Base-by-base conservation (phyloP, 2,797 vertebrate genomes). In the Microhierax caerulescens region DNA sequence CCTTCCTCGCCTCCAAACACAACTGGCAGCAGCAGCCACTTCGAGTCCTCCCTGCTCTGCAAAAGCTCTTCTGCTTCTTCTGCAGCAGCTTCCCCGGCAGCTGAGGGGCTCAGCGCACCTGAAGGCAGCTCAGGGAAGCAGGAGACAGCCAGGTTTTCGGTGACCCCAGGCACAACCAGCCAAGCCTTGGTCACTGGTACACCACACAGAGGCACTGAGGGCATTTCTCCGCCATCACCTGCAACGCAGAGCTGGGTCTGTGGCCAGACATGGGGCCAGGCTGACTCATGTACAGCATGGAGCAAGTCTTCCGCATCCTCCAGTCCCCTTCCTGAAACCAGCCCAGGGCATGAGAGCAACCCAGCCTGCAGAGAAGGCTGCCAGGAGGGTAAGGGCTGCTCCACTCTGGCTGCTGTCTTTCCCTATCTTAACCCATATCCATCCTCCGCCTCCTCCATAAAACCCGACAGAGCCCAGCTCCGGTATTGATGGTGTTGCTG, bases 211-310 rank as follows among this genome's bases (percentile, higher is more conserved):
- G 27, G 27, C 63, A 41, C 30, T 4, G 5, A 41, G 41, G 65
- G 54, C 78, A 60, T 11, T 61, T 53, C 57, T 28, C 60, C 51
- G 1, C 27, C 68, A n/a, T 37, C 48, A 45, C 11, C 57, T 57
- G 36, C 68, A 63, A 8, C 34, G 8, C 1, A 5, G 41, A 74
- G 81, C 34, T 5, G 6, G 13, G 22, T 27, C 39, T 25, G 68
- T 14, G 3, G 57, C 57, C 2, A 1, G 22, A n/a, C 23, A 3
- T 11, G 1, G 32, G 22, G 27, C 63, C 54, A 7, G 47, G 47
- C 47, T 53, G 47, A 69, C n/a, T 45, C 77, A 39, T 4, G 4
- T 2, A 7, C 9, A 18, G 48, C 68, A 39, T 3, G 1, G n/a
- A 76, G 70, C 15, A 32, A 47, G 22, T 28, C 13, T 34, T 25